Conservation (phyloP, 2,113 vertebrate species). For the Condylura cristata region DNA sequence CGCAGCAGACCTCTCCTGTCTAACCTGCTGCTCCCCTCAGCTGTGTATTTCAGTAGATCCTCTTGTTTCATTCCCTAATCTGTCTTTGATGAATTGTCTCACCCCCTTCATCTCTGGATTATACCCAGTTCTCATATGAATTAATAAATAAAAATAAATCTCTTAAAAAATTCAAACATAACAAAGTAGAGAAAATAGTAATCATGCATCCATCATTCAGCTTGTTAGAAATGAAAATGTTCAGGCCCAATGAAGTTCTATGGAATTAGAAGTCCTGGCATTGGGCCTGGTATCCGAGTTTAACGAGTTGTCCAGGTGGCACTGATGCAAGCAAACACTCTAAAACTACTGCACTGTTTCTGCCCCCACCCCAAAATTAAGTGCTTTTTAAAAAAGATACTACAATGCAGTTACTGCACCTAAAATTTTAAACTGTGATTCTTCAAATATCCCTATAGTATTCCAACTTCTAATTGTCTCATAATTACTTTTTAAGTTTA, state of each 20-base stretch:
- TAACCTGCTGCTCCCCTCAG: too few species aligned
- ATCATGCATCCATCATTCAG: not conserved
- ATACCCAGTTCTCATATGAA: too few species aligned
- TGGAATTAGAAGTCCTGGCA: not conserved
- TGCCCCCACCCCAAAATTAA: not conserved
- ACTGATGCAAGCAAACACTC: not conserved
- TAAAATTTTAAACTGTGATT: not conserved
- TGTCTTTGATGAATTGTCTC: too few species aligned
- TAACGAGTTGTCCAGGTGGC: not conserved
- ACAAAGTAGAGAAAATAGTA: not conserved
- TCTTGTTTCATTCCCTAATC: too few species aligned
- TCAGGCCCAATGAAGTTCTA: not conserved
- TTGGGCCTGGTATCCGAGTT: not conserved
- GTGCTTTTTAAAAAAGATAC: not conserved
- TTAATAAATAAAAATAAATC: too few species aligned
- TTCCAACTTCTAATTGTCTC: not conserved
- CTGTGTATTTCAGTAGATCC: too few species aligned
- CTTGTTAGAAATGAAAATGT: slow-evolving; percentile 18
- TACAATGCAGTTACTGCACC: not conserved
- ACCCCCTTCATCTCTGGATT: too few species aligned
- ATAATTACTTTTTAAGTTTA: not conserved
- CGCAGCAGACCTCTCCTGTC: too few species aligned
- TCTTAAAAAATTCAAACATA: too few species aligned
- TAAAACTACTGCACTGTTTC: not conserved
- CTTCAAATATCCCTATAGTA: not conserved